Evolutionary conservation across 2,113 vertebrate genomes (phyloP).

Genomic region (Dromiciops gliroides): DNA sequence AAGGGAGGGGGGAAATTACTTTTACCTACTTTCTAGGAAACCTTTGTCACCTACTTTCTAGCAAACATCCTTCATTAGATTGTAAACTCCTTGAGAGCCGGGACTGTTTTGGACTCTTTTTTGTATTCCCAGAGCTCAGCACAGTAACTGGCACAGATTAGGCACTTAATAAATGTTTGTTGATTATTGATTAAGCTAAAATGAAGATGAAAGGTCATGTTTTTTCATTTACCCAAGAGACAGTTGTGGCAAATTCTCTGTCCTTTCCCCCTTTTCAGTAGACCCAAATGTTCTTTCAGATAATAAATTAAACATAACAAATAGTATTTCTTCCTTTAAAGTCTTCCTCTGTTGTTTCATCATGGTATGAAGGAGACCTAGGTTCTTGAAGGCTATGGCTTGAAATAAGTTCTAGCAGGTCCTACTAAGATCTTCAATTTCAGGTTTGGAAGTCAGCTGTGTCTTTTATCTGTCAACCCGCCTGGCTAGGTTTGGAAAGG

Average conservation of each 20-base stretch:
- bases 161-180: not conserved
- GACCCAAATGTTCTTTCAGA: conserved; percentile 11
- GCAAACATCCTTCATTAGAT: not conserved
- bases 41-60: not conserved
- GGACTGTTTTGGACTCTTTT: not conserved
- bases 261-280: conserved; percentile 15
- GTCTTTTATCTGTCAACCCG: not conserved
- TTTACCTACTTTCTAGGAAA: not conserved
- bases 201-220: not conserved
- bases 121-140: not conserved
- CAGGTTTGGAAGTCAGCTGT: not conserved
- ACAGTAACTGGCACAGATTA: not conserved
- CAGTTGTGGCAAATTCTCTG: not conserved
- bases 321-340: not conserved
- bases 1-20: not conserved
- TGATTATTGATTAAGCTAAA: not conserved
- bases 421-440: not conserved
- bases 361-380: not conserved
- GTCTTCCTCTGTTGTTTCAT: not conserved
- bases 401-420: not conserved
- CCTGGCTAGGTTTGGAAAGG: not conserved
- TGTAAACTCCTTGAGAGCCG: not conserved
- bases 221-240: not conserved
- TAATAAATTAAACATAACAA: conserved; percentile 24
- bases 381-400: not conserved